Evolutionary conservation across 1,140 invertebrate species (phyloP).

Genomic region (Arion vulgaris): DNA sequence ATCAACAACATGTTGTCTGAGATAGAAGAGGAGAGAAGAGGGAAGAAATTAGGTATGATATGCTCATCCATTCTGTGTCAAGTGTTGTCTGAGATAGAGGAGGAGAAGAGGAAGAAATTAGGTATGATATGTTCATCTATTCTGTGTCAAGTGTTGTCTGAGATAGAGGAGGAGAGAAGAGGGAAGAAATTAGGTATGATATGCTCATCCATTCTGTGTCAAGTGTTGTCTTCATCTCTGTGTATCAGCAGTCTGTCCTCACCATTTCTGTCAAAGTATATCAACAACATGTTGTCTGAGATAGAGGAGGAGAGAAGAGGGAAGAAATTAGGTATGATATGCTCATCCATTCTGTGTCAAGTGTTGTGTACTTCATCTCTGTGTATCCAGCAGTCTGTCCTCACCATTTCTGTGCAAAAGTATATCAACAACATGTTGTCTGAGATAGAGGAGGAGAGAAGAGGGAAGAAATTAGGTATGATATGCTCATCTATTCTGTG

Average conservation of each 20-base stretch:
- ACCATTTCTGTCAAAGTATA: no score
- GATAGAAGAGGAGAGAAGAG: conserved; percentile 78
- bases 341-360: neutral
- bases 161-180: conserved; percentile 79
- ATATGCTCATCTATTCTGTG: neutral
- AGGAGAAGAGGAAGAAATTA: conserved; percentile 59
- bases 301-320: conserved; percentile 66
- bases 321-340: conserved; percentile 37
- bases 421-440: no score
- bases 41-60: conserved; percentile 37
- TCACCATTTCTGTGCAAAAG: no score
- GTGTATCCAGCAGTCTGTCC: conserved; percentile 6
- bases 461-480: conserved; percentile 41
- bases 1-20: conserved; percentile 88
- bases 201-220: neutral
- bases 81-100: no score
- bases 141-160: conserved; percentile 78
- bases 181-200: conserved; percentile 41
- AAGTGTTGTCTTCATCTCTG: no score
- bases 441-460: conserved; percentile 80
- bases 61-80: neutral
- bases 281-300: no score
- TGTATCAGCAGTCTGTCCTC: conserved; percentile 6
- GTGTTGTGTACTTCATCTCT: no score
- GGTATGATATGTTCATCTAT: neutral